phyloP scores from a whole-genome alignment of 92 coral and sea anemone genomes.

The Epizoanthus illoricatus region DNA sequence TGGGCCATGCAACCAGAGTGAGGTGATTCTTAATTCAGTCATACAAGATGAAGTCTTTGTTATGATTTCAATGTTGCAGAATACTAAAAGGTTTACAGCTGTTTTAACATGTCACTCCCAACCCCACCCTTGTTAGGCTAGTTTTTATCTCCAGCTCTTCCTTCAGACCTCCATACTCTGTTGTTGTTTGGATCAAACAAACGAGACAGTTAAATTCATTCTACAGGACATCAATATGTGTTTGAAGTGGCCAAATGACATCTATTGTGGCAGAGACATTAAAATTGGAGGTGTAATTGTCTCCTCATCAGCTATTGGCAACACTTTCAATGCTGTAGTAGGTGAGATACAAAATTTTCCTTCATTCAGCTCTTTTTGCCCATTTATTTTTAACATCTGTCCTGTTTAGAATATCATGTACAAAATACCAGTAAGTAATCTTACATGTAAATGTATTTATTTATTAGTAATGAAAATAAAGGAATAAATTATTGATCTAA shows the following conservation, averaged over 20 bases:
- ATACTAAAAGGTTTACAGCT: no score
- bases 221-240: slow-evolving; percentile 65
- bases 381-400: no score
- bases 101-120: no score
- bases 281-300: slow-evolving; percentile 96
- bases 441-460: no score
- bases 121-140: no score
- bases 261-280: slow-evolving; percentile 73
- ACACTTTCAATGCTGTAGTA: slow-evolving; percentile 64
- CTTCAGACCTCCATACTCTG: not conserved
- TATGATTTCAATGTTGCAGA: no score
- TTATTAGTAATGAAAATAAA: no score
- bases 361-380: not conserved
- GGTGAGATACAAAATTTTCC: slow-evolving; percentile 44
- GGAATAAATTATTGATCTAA: not conserved
- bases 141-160: not conserved
- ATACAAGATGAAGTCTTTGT: no score
- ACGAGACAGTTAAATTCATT: not conserved
- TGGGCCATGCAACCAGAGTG: no score
- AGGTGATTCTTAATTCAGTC: no score
- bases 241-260: slow-evolving; percentile 97
- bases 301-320: slow-evolving; percentile 71
- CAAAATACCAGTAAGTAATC: not conserved
- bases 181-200: not conserved
- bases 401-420: not conserved